phyloP scores from a whole-genome alignment of 2,888 invertebrate genomes.

The Tinea semifulvella region DNA sequence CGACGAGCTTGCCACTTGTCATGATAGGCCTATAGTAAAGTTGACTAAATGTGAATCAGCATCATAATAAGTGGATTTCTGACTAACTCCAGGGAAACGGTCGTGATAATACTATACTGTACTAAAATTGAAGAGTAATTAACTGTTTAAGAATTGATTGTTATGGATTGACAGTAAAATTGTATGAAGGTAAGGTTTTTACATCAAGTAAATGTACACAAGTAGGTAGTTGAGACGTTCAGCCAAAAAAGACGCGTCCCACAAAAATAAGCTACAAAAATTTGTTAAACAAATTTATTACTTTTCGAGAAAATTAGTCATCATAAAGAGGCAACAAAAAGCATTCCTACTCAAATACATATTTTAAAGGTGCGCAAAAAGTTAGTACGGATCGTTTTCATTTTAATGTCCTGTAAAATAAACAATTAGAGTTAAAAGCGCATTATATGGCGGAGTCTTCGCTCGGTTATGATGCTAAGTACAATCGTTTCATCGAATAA shows the following conservation, averaged over 20 bases:
- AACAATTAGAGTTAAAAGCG: slow-evolving; percentile 28
- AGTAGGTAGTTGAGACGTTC: background rate
- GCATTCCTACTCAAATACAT: background rate
- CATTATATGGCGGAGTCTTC: background rate
- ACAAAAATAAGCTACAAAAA: background rate
- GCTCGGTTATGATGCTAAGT: background rate
- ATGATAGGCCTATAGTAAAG: too few species aligned
- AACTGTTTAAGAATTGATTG: too few species aligned
- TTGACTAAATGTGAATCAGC: too few species aligned
- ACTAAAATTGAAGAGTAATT: too few species aligned
- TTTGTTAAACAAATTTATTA: slow-evolving; percentile 8
- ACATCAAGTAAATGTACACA: too few species aligned
- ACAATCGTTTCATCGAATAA: slow-evolving; percentile 28
- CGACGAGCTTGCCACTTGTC: too few species aligned
- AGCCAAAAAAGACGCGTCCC: background rate
- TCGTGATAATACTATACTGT: too few species aligned
- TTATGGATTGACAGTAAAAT: too few species aligned
- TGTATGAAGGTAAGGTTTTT: too few species aligned
- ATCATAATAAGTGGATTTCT: too few species aligned
- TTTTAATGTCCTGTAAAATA: slow-evolving; percentile 22
- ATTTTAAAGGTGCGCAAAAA: background rate
- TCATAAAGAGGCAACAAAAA: slow-evolving; percentile 2
- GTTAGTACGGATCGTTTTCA: slow-evolving; percentile 24
- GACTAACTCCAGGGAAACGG: too few species aligned
- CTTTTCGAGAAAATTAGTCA: background rate